Evolutionary conservation across 2,797 vertebrate genomes (phyloP), one percentile per base, ranked within the genome.

Genomic region (Pampus argenteus): DNA sequence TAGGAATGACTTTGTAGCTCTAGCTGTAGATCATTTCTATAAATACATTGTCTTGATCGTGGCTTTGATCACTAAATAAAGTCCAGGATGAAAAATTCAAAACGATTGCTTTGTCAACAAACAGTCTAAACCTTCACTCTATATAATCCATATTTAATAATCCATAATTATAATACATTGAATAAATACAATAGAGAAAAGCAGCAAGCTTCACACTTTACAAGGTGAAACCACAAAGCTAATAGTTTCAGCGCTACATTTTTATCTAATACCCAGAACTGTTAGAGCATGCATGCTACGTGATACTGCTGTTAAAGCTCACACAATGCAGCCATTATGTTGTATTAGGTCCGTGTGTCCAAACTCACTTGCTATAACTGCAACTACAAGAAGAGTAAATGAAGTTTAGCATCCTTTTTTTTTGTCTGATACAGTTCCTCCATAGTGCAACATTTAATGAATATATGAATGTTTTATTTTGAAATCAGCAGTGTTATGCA

Each of bases 381-480:
- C 22, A 60, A 28, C 42, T 62, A 42, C 49, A 38, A 50, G 28
- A 18, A 9, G 5, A 56, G 22, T 31, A 48, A 70, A 55, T 69
- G 7, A 8, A 34, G 49, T 6, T 18, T 29, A 2, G 15, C 23
- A 64, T 38, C 17, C 11, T 10, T 60, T 40, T 57, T 34, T 45
- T 17, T 61, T 47, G 8, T 44, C 6, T 48, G 26, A 42, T 49
- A 26, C 64, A 57, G 22, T 18, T 31, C 28, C 17, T 55, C 47
- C 59, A 17, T 60, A 51, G 49, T 61, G 63, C 40, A 58, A 29
- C n/a, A 54, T 67, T 64, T 66, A 69, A 76, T 71, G 56, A 72
- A 20, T 68, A 48, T 22, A 63, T 74, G 38, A 51, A 74, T 68
- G 66, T 8, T n/a, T n/a, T n/a, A 59, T 73, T 71, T 50, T 59